phyloP scores from a whole-genome alignment of 2,888 invertebrate species.

The Stegana nigrithorax region DNA sequence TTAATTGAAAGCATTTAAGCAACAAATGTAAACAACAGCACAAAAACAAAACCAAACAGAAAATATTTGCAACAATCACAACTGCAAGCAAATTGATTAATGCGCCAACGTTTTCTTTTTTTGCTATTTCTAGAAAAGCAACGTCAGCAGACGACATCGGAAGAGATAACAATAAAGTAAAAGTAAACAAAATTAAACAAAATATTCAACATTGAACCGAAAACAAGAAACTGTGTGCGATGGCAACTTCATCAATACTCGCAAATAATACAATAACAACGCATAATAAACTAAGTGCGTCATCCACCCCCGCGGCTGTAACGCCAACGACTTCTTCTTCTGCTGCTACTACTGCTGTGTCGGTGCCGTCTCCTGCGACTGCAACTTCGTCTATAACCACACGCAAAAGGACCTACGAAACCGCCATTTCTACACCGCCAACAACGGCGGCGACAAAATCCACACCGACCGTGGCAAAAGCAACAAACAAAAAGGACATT shows the following conservation, averaged over 20 bases:
- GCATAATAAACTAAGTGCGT: slow-evolving; percentile 42
- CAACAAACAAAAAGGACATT: not conserved
- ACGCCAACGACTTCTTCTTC: slow-evolving; percentile 22
- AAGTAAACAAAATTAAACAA: not conserved
- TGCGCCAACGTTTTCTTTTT: not conserved
- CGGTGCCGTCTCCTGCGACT: slow-evolving; percentile 5
- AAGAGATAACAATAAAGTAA: not conserved
- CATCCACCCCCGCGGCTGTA: slow-evolving; percentile 34
- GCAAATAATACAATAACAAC: slow-evolving; percentile 63
- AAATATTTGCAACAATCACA: not conserved
- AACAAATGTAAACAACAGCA: slow-evolving; percentile 1
- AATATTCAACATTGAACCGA: not conserved
- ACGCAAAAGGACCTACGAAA: slow-evolving; percentile 65
- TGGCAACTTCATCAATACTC: slow-evolving; percentile 67
- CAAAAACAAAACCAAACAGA: not conserved
- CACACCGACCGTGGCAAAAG: slow-evolving; percentile 24
- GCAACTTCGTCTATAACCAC: slow-evolving; percentile 48
- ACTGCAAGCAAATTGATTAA: slow-evolving; percentile 13
- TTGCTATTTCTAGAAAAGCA: slow-evolving; percentile 8
- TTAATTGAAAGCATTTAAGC: slow-evolving; percentile 7
- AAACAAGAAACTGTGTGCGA: slow-evolving; percentile 43
- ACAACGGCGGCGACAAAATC: slow-evolving; percentile 32
- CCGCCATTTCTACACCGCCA: slow-evolving; percentile 60
- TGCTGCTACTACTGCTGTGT: slow-evolving; percentile 10
- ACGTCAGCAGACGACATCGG: not conserved